A percentile compares a stretch with the other conserved stretches of the same genome.
Conservation (phyloP, 2,797 vertebrate species). For the Channa striata region DNA sequence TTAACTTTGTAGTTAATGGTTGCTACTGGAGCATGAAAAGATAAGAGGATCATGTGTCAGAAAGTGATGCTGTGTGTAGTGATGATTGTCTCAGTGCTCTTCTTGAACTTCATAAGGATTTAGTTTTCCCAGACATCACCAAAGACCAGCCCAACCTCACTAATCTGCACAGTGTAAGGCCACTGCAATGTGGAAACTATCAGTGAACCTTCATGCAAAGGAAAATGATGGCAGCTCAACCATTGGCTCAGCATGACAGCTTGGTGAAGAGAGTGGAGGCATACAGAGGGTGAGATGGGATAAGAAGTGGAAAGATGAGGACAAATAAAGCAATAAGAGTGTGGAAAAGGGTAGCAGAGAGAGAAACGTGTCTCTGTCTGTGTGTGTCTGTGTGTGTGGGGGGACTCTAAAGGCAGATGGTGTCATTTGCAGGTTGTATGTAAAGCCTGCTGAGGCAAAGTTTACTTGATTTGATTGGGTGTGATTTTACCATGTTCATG, state of each 20-base stretch:
- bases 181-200: constrained; percentile 53
- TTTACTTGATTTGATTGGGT: too few relatives aligned
- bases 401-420: too few relatives aligned
- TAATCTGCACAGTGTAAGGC: constrained; percentile 62
- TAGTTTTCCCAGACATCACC: constrained; percentile 57
- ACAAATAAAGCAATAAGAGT: constrained; percentile 45
- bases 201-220: constrained; percentile 46
- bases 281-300: constrained; percentile 18
- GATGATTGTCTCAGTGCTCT: constrained; percentile 47
- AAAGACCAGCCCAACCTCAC: constrained; percentile 25
- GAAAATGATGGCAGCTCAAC: constrained; percentile 32
- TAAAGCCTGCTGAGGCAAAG: too few relatives aligned
- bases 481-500: too few relatives aligned
- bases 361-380: too few relatives aligned
- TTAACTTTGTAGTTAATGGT: neutral
- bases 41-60: constrained; percentile 26
- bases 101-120: constrained; percentile 60
- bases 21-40: neutral
- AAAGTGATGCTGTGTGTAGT: constrained; percentile 24
- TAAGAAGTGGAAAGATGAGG: constrained; percentile 26
- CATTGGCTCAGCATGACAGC: constrained; percentile 37
- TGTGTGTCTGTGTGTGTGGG: too few relatives aligned
- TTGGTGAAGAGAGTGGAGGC: constrained; percentile 7
- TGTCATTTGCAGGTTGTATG: too few relatives aligned
- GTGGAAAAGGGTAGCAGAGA: too few relatives aligned